Percentiles rank a stretch among this genome's conserved stretches.
Conservation (phyloP, 2,113 vertebrate genomes). For the Vulpes vulpes region DNA sequence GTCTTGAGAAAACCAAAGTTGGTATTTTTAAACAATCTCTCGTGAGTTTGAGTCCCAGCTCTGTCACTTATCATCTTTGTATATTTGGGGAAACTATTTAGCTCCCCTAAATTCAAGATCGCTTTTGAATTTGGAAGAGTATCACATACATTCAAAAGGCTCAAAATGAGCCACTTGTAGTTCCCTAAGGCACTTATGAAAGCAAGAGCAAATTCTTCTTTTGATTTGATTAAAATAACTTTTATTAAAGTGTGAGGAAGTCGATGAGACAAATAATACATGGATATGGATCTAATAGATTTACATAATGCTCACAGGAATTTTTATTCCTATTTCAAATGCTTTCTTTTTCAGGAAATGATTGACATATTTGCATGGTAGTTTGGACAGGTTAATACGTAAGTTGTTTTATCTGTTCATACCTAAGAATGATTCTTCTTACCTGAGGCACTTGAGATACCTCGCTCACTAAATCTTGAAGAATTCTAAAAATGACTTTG, state of each 20-base stretch:
- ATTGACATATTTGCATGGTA: background rate
- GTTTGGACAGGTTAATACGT: background rate
- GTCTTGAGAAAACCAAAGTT: background rate
- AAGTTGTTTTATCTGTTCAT: conserved; percentile 42
- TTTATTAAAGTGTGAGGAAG: conserved; percentile 11
- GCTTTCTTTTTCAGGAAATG: background rate
- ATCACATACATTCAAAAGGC: background rate
- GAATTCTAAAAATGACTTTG: conserved; percentile 34
- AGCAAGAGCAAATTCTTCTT: conserved; percentile 33
- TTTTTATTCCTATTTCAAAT: background rate
- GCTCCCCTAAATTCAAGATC: background rate
- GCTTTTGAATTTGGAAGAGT: conserved; percentile 2
- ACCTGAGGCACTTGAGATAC: background rate
- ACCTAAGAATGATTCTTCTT: background rate
- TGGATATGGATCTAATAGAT: background rate
- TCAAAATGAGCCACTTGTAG: background rate
- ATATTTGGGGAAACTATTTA: background rate
- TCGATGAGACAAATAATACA: background rate
- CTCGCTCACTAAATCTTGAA: background rate
- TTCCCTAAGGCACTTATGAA: background rate
- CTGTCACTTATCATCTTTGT: background rate
- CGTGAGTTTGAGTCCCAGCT: background rate
- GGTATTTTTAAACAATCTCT: background rate
- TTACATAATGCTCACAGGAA: background rate
- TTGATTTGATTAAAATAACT: conserved; percentile 44